phyloP scores from a whole-genome alignment of 2,888 invertebrate genomes.

The Lathronympha strigana region DNA sequence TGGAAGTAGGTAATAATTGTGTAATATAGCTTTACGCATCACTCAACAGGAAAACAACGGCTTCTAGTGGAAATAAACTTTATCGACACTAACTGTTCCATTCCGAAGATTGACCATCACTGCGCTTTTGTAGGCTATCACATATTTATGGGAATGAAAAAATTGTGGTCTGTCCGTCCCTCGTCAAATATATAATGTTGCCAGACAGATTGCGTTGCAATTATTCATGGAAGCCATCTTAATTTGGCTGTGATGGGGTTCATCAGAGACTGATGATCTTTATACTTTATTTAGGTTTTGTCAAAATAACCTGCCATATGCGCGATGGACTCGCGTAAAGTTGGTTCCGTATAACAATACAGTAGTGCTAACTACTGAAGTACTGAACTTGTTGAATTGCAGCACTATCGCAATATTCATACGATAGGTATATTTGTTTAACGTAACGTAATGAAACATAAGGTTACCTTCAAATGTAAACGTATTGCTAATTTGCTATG shows the following conservation, averaged over 20 bases:
- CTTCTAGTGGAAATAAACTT: conserved; percentile 52
- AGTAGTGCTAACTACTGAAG: no score
- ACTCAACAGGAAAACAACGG: conserved; percentile 34
- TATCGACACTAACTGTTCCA: conserved; percentile 60
- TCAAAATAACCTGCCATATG: no score
- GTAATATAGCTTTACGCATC: not conserved
- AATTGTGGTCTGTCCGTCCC: conserved; percentile 27
- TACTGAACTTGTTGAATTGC: no score
- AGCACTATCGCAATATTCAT: no score
- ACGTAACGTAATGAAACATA: no score
- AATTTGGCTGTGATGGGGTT: conserved; percentile 16
- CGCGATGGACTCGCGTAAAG: no score
- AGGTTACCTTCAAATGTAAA: no score
- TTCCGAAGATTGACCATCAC: conserved; percentile 59
- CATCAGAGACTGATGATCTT: not conserved
- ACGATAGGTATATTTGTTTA: no score
- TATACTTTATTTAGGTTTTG: not conserved
- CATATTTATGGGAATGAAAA: conserved; percentile 42
- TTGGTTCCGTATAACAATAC: not conserved
- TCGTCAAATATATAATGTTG: conserved; percentile 35
- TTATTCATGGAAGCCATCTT: conserved; percentile 28
- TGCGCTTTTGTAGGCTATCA: conserved; percentile 44
- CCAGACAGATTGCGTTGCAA: conserved; percentile 30
- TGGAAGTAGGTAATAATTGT: not conserved
- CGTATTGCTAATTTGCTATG: no score